These are phyloP conservation scores for Rhizoglyphus robini DNA, from an alignment of 1,140 invertebrate species.

Conservation along the genomic window DNA sequence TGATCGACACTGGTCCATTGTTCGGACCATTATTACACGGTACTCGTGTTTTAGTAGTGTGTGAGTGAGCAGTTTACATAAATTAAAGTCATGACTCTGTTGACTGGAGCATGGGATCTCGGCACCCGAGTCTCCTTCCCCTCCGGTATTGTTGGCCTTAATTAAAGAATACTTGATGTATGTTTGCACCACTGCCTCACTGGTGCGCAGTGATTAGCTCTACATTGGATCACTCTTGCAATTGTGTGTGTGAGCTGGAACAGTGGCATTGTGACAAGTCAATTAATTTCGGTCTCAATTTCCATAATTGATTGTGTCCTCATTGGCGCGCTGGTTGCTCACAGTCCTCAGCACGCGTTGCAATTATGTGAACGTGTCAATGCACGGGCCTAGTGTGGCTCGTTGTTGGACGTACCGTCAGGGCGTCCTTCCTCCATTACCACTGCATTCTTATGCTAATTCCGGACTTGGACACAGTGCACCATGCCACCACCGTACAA, in stretches of 20 bases:
- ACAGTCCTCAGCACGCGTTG: background rate
- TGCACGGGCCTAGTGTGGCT: background rate
- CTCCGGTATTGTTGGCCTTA: too few species aligned
- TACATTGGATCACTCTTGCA: too few species aligned
- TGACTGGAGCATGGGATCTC: too few species aligned
- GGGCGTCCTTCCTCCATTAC: background rate
- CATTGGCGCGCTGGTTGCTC: background rate
- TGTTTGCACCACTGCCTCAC: too few species aligned
- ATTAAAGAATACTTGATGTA: too few species aligned
- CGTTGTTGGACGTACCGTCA: background rate
- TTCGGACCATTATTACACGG: background rate
- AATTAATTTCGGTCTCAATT: slow-evolving; percentile 10
- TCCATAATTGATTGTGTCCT: slow-evolving; percentile 12
- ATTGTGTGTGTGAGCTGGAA: too few species aligned
- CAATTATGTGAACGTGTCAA: background rate
- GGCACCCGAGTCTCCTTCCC: too few species aligned
- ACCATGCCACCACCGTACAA: background rate
- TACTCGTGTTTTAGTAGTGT: background rate
- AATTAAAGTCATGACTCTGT: background rate
- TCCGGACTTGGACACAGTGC: background rate
- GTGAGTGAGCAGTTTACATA: background rate
- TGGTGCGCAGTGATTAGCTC: too few species aligned
- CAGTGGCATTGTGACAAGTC: slow-evolving; percentile 1
- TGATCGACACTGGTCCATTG: too few species aligned
- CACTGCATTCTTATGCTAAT: slow-evolving; percentile 9